Evolutionary conservation across 1,140 invertebrate genomes (phyloP).

Genomic region (silkworm (Bombyx mori)): ASM3026992v2 NC_085121.1:9837501-9838000

Average conservation of each 20-base stretch:
- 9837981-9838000: no score
- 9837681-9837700: not conserved
- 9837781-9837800: conserved; percentile 1
- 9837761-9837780: not conserved
- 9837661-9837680: not conserved
- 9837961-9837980: no score
- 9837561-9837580: not conserved
- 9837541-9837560: no score
- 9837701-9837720: conserved; percentile 2
- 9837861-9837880: no score
- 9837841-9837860: no score
- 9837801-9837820: not conserved
- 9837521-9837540: no score
- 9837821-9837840: not conserved
- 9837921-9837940: no score
- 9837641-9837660: conserved; percentile 1
- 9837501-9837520: no score
- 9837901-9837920: no score
- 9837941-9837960: no score
- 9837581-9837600: not conserved
- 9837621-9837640: conserved; percentile 5
- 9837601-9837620: not conserved
- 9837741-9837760: not conserved
- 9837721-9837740: conserved; percentile 1
- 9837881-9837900: no score